A percentile compares a stretch with the other conserved stretches of the same genome.
Evolutionary conservation across 2,797 vertebrate genomes (phyloP).

Genomic region (Acomys russatus): DNA sequence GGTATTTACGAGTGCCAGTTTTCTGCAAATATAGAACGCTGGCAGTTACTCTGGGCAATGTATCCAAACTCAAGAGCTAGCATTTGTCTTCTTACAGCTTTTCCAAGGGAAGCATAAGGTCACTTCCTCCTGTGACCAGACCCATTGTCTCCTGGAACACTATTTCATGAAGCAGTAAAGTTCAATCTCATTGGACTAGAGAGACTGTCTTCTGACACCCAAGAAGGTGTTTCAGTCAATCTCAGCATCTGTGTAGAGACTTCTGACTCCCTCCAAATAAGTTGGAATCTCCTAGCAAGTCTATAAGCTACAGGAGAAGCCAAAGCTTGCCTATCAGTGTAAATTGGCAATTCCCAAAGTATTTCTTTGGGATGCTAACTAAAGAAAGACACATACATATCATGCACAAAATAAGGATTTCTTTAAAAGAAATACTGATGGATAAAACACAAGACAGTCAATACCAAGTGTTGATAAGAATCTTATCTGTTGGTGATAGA

Average conservation of each 20-base stretch:
- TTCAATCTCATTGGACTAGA: not conserved
- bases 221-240: not conserved
- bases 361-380: not conserved
- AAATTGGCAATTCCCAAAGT: not conserved
- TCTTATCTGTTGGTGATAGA: not conserved
- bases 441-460: conserved; percentile 16
- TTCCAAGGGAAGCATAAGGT: not conserved
- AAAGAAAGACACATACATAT: not conserved
- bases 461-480: not conserved
- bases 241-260: not conserved
- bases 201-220: conserved; percentile 2
- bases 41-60: conserved; percentile 42
- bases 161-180: not conserved
- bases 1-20: conserved; percentile 80
- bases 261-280: not conserved
- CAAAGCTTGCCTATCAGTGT: not conserved
- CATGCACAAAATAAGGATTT: conserved; percentile 3
- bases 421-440: conserved; percentile 9
- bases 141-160: not conserved
- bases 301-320: not conserved
- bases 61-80: conserved; percentile 23
- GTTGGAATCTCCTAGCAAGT: not conserved
- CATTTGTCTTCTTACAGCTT: conserved; percentile 16
- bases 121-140: not conserved
- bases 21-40: conserved; percentile 81